Base-by-base conservation (phyloP, 2,888 invertebrate genomes). In the Ypsolopha scabrella region DNA sequence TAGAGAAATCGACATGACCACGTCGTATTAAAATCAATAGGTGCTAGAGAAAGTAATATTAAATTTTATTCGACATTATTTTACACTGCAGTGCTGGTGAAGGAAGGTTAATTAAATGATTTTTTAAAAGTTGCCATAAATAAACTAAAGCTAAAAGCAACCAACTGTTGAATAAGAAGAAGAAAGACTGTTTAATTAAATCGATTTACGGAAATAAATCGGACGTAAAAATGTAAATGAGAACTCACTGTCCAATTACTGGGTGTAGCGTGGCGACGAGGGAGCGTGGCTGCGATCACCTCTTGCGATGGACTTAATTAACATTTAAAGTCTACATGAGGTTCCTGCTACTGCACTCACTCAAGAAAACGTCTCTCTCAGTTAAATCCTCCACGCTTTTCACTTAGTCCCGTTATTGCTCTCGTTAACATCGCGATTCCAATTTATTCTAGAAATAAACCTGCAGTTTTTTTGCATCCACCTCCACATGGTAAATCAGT, bases 281-380 rank as follows among this genome's bases (percentile, higher is more conserved):
- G 64, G 61, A 66, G 67, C 68, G 66, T 65, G 24, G 65, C 64
- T 62, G 63, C 65, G 80, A 81, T 81, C 79, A 71, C 72, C 72
- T 70, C 63, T 53, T 57, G 61, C 67, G 79, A 78, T 79, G 76
- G 64, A 74, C 72, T 80, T 80, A 82, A 82, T 83, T 82, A 82
- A 78, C 73, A 73, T 80, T 77, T 70, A 73, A 66, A 50, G 14
- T 37, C 44, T 24, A n/a, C 37, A 33, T 51, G 51, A 35, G 47
- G 24, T 34, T 46, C 45, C 39, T 43, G 68, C 78, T 79, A 75
- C 77, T 69, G 76, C 76, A 74, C 75, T 71, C 61, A 59, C 58
- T 57, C 58, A 57, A 60, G 51, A 53, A 58, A 51, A 61, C 57
- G 58, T 58, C 57, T 48, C 34, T 59, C 58, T 64, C 67, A 64